Evolutionary conservation across 2,113 vertebrate genomes (phyloP).

Genomic region (Archilochus colubris): DNA sequence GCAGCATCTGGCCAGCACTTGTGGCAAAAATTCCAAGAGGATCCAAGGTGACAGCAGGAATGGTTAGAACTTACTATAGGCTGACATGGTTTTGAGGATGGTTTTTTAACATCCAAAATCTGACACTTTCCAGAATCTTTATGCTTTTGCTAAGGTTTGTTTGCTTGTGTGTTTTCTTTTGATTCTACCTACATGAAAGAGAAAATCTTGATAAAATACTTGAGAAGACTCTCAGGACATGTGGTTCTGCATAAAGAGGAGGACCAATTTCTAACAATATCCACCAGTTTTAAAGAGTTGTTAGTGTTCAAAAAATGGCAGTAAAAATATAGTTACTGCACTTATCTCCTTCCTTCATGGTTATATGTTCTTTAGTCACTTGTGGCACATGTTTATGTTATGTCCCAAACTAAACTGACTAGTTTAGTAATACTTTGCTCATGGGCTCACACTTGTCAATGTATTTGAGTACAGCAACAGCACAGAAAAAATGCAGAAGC

Average conservation of each 20-base stretch:
- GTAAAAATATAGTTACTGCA: neutral
- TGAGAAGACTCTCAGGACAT: neutral
- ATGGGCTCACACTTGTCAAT: neutral
- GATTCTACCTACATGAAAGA: neutral
- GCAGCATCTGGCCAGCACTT: conserved; percentile 44
- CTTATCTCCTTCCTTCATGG: neutral
- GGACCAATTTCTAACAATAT: neutral
- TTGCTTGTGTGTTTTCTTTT: neutral
- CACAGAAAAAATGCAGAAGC: neutral
- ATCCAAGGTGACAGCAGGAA: neutral
- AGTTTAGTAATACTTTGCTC: neutral
- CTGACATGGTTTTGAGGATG: neutral
- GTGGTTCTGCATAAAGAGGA: neutral
- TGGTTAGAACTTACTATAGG: neutral
- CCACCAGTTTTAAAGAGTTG: neutral
- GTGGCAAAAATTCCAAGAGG: conserved; percentile 19
- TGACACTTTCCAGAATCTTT: neutral
- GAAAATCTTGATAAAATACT: neutral
- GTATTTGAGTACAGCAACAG: neutral
- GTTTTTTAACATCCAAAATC: neutral
- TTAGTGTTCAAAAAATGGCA: neutral
- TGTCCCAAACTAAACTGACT: neutral
- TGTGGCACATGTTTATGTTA: neutral
- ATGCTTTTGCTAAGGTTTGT: neutral
- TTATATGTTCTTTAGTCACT: neutral